Conservation (phyloP, 2,888 invertebrate species). For the Isoperla grammatica region DNA sequence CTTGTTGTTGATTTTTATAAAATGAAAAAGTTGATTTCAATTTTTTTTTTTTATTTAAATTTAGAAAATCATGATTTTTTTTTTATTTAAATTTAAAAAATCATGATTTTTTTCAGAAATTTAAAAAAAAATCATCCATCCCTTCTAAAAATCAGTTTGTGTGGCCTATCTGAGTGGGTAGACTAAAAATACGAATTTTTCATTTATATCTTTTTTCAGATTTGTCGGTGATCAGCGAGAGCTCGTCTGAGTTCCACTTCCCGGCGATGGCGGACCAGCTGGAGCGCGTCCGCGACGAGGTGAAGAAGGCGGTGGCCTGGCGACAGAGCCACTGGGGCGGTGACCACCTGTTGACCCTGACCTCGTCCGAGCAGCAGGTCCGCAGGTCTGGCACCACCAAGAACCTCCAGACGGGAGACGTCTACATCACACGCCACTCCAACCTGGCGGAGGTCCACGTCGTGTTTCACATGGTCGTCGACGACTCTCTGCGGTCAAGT, state of each 20-base stretch:
- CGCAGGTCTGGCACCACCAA: conserved; percentile 48
- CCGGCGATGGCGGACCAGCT: conserved; percentile 79
- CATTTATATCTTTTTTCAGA: no score
- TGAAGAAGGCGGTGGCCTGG: conserved; percentile 53
- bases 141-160: no score
- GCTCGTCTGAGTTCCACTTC: conserved; percentile 95
- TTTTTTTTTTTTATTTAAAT: no score
- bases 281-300: conserved; percentile 57
- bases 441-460: conserved; percentile 92
- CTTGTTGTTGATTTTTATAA: no score
- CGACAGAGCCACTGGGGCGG: conserved; percentile 39
- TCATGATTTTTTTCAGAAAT: no score
- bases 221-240: conserved; percentile 63
- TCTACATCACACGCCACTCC: conserved; percentile 82
- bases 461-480: conserved; percentile 91
- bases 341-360: conserved; percentile 36
- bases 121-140: no score
- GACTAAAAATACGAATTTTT: no score
- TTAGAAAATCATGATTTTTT: no score
- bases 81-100: no score
- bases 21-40: no score
- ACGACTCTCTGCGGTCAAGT: conserved; percentile 62
- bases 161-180: no score
- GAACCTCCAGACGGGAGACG: conserved; percentile 74
- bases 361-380: conserved; percentile 38